phyloP scores from a whole-genome alignment of 2,113 vertebrate species.

The Sorex fumeus region DNA sequence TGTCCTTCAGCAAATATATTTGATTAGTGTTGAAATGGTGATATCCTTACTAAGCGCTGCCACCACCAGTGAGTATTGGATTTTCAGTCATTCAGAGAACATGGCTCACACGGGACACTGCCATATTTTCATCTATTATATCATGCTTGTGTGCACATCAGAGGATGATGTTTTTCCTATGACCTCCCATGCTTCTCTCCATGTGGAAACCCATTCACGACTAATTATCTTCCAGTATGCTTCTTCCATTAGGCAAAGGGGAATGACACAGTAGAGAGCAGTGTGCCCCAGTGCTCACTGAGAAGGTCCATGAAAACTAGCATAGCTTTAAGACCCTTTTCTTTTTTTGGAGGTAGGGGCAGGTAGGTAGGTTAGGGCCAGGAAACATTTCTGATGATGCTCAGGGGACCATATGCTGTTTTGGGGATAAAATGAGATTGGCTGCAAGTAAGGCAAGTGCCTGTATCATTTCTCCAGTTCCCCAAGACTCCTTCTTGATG shows the following conservation, averaged over 20 bases:
- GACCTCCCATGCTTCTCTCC: not conserved
- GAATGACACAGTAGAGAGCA: not conserved
- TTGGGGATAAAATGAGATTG: no score
- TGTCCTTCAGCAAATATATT: not conserved
- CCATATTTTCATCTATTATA: not conserved
- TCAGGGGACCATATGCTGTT: no score
- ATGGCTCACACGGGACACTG: not conserved
- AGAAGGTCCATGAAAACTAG: not conserved
- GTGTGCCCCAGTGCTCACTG: not conserved
- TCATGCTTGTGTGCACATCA: not conserved
- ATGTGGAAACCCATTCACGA: not conserved
- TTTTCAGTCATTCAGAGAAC: not conserved
- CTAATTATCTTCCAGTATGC: not conserved
- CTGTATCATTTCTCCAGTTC: not conserved
- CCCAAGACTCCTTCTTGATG: not conserved
- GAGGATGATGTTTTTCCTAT: not conserved
- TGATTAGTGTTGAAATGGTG: not conserved
- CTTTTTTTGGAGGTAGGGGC: not conserved
- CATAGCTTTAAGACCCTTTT: not conserved
- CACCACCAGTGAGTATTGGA: not conserved
- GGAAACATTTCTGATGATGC: no score
- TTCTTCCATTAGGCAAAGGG: not conserved
- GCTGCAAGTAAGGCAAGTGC: not conserved
- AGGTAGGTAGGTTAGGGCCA: no score
- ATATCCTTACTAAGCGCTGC: not conserved